Evolutionary conservation across 1,140 invertebrate genomes (phyloP), one percentile per base, ranked within the genome.

Genomic region (Subanguina moxae): DNA sequence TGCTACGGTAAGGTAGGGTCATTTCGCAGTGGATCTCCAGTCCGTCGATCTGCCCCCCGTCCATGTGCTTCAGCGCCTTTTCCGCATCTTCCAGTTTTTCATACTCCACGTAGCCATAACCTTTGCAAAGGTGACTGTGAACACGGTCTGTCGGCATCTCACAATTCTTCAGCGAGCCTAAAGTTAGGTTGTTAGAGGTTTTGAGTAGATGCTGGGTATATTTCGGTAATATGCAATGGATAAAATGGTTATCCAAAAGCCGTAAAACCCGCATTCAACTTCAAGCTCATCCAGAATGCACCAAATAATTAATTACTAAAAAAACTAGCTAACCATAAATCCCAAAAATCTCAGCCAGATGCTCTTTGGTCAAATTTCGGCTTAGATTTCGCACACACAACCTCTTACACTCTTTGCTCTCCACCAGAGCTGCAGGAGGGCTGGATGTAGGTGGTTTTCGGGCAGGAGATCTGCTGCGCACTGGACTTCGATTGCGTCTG

Each of bases 11-110:
- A 21, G 68, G 68, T 9, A 70, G 56, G 25, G 68, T 70, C 45
- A 82, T 57, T 28, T 79, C 77, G 17, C 80, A 81, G 1, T 69
- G 45, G 9, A 78, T 64, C 45, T 64, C 61, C 27, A 70, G 56
- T 19, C 76, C 80, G 67, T 81, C 78, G 28, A 78, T 73, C 76
- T 80, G 86, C 88, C 91, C 83, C n/a, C 94, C 94, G 86, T 98
- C 93, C 94, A 97, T 97, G 78, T 97, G 92, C 84, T 96, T 97
- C 88, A 97, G 92, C 0, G 94, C 94, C 85, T 94, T 94, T 84
- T 96, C 93, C 38, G 94, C 94, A 84, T 96, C 93, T 78, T 96
- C 93, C 0, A 91, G 85, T 67, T 89, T 94, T 73, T 89, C 89
- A 84, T 90, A 98, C 78, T 97, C 94, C 8, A 98, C 89, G 83